Evolutionary conservation across 2,797 vertebrate genomes (phyloP).

Genomic region (Spea hammondii): DNA sequence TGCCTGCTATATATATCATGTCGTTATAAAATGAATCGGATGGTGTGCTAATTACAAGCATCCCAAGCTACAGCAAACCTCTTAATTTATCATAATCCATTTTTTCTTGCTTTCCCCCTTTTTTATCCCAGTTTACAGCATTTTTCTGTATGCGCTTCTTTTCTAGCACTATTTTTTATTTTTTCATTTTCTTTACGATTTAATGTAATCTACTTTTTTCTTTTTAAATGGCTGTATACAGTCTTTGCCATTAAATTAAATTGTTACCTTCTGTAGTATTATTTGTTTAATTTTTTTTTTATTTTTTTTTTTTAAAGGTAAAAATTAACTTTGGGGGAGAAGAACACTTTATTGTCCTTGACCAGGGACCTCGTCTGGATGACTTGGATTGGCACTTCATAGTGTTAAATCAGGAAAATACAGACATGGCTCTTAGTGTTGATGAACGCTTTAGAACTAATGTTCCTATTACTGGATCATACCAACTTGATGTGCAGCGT

Average conservation of each 20-base stretch:
- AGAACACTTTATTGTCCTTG: conserved; percentile 73
- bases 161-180: no score
- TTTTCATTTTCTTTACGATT: no score
- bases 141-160: no score
- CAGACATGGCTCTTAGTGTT: conserved; percentile 71
- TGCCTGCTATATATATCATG: no score
- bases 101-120: no score
- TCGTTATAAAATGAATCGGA: no score
- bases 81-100: no score
- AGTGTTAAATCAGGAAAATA: conserved; percentile 68
- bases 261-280: neutral
- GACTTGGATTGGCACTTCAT: conserved; percentile 85
- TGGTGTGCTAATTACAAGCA: no score
- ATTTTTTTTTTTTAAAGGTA: conserved; percentile 64
- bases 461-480: conserved; percentile 62
- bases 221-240: neutral
- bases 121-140: no score
- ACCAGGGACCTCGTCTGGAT: conserved; percentile 72
- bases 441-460: conserved; percentile 75
- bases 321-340: conserved; percentile 78
- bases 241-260: neutral
- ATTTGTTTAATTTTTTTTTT: conserved; percentile 51
- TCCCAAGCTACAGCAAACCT: no score
- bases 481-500: conserved; percentile 69
- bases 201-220: neutral